Evolutionary conservation across 2,113 vertebrate species (phyloP), one percentile per base, ranked within the genome.

Genomic region (Donacobius atricapilla): DNA sequence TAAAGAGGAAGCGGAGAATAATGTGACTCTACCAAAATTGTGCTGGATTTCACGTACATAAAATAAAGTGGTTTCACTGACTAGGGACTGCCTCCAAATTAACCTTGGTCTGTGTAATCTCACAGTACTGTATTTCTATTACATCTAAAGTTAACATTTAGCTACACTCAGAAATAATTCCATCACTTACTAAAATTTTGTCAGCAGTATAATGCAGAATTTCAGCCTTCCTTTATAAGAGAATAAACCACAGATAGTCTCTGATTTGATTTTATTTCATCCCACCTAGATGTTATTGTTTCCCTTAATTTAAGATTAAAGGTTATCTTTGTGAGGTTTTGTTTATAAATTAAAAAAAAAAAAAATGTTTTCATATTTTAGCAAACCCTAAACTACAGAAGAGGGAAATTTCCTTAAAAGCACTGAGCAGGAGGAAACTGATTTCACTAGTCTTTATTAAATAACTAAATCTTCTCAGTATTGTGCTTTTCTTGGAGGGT

Each of bases 261-360:
- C 44, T 60, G 13, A 25, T 50, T 30, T 69, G 8, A 57, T 27
- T 77, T 76, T 50, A 68, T 85, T 35, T 11, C 16, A 37, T 3
- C 7, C 22, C 37, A 8, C 3, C 5, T 57, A 73, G 58, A 95
- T 28, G 10, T 58, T 77, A 25, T 23, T 3, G 19, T 18, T 66
- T 53, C 9, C 35, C 31, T 61, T 60, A 28, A 81, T 72, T 48
- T 78, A 68, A 31, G 35, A 66, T 35, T 23, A 51, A 57, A 51
- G 15, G 4, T 7, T 2, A 0, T 6, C 16, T 57, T 44, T 45
- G 15, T 20, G 22, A 48, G 7, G 1, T 8, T 7, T 39, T 65
- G 6, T 65, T 47, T 57, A 15, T 57, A 57, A 75, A 24, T 12
- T 27, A 44, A 57, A 3, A 30, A 30, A 3, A 3, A 30, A 35